phyloP scores from a whole-genome alignment of 2,797 vertebrate species.

The Macropus fuliginosus region DNA sequence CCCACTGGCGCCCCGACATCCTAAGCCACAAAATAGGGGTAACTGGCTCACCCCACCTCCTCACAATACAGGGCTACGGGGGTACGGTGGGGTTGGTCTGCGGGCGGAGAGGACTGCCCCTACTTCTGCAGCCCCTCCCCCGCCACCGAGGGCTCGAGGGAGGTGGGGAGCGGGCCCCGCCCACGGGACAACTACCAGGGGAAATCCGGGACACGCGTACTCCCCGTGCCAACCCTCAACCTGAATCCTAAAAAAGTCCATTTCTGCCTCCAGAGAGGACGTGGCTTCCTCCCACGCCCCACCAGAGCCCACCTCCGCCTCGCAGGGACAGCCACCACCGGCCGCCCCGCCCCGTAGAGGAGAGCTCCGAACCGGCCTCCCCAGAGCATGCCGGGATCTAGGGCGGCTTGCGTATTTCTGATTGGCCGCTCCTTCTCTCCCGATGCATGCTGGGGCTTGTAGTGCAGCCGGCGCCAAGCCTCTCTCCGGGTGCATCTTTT shows the following conservation, averaged over 20 bases:
- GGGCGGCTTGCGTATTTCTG: background rate
- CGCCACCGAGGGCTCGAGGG: background rate
- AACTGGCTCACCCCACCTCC: background rate
- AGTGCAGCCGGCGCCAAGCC: background rate
- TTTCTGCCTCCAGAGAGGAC: background rate
- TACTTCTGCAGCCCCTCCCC: too few relatives aligned
- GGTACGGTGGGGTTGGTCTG: accelerated
- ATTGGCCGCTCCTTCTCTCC: slow-evolving; percentile 26
- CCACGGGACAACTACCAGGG: too few relatives aligned
- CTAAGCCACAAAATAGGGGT: background rate
- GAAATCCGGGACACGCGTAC: background rate
- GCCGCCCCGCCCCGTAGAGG: too few relatives aligned
- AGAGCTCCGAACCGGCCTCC: background rate
- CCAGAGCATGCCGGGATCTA: accelerated
- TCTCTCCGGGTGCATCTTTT: accelerated
- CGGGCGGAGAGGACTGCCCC: too few relatives aligned
- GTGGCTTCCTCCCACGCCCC: too few relatives aligned
- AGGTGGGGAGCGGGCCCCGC: background rate
- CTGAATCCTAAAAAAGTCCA: background rate
- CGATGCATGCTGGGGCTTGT: slow-evolving; percentile 59
- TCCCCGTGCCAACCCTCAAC: background rate
- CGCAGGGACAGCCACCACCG: background rate
- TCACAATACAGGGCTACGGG: background rate
- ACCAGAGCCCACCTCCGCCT: background rate
- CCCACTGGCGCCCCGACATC: accelerated